A percentile compares a stretch with the other conserved stretches of the same genome.
These are phyloP conservation scores for Alexandromys fortis DNA, from an alignment of 2,113 vertebrate species.

Conservation along the genomic window DNA sequence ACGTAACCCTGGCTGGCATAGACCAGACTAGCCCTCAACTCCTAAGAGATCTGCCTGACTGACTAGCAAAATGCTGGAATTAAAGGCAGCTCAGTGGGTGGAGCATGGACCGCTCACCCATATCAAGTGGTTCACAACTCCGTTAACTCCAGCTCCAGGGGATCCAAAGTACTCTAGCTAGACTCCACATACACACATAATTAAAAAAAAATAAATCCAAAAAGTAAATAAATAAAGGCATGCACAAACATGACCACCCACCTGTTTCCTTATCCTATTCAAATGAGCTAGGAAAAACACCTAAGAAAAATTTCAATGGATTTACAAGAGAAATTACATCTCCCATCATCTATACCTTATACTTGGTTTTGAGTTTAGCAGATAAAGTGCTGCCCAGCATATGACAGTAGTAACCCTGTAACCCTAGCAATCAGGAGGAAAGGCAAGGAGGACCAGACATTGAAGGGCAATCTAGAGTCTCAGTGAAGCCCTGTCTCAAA, in stretches of 20 bases:
- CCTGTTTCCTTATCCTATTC: neutral
- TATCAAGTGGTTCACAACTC: neutral
- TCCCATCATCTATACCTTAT: neutral
- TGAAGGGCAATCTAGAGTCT: neutral
- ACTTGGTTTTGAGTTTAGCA: constrained; percentile 1
- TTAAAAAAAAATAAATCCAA: neutral
- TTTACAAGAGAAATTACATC: constrained; percentile 27
- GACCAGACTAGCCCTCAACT: neutral
- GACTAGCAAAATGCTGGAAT: neutral
- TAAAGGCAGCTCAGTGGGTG: neutral
- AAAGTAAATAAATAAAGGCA: neutral
- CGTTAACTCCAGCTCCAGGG: neutral
- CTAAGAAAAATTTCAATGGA: neutral
- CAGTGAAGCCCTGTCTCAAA: neutral
- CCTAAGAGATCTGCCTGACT: neutral
- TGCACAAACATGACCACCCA: neutral
- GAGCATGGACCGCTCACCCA: neutral
- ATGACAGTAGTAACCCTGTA: neutral
- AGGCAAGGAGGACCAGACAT: neutral
- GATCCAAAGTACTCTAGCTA: neutral
- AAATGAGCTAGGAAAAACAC: constrained; percentile 10
- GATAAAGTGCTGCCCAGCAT: neutral
- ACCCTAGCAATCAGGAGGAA: neutral
- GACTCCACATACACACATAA: neutral
- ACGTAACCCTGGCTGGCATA: neutral